A percentile compares a stretch with the other conserved stretches of the same genome.
Evolutionary conservation across 2,113 vertebrate genomes (phyloP).

Genomic region (Dasyornis broadbenti): DNA sequence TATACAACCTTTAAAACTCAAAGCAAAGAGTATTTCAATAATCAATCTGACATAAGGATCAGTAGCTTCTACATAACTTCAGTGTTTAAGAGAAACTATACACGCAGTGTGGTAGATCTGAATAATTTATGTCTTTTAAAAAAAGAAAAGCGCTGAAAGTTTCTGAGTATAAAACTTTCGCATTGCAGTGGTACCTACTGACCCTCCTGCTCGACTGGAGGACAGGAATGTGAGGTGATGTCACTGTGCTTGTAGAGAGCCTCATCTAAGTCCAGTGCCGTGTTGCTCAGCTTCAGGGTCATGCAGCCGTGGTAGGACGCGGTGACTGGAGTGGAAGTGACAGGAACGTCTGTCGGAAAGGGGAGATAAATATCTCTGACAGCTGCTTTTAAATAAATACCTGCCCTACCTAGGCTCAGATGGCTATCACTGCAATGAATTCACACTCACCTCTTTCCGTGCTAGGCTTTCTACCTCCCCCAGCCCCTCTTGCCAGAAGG

Average conservation of each 20-base stretch:
- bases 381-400: not conserved
- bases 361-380: not conserved
- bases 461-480: not conserved
- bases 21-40: slow-evolving; percentile 58
- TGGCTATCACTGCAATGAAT: not conserved
- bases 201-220: slow-evolving; percentile 41
- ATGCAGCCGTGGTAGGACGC: slow-evolving; percentile 91
- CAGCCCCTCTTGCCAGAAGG: not conserved
- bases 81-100: slow-evolving; percentile 74
- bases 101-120: slow-evolving; percentile 69
- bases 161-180: slow-evolving; percentile 44
- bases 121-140: slow-evolving; percentile 72
- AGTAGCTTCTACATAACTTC: slow-evolving; percentile 73
- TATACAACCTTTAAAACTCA: slow-evolving; percentile 68
- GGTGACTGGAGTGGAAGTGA: slow-evolving; percentile 86
- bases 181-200: slow-evolving; percentile 57
- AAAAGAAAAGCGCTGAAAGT: slow-evolving; percentile 57
- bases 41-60: slow-evolving; percentile 41
- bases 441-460: not conserved
- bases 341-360: slow-evolving; percentile 80
- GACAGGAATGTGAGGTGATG: slow-evolving; percentile 94
- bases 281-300: slow-evolving; percentile 79
- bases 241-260: slow-evolving; percentile 89
- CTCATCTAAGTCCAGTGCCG: slow-evolving; percentile 83
- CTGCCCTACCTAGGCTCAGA: not conserved